Evolutionary conservation across 2,888 invertebrate species (phyloP).

Genomic region (Caenorhabditis sinica): DNA sequence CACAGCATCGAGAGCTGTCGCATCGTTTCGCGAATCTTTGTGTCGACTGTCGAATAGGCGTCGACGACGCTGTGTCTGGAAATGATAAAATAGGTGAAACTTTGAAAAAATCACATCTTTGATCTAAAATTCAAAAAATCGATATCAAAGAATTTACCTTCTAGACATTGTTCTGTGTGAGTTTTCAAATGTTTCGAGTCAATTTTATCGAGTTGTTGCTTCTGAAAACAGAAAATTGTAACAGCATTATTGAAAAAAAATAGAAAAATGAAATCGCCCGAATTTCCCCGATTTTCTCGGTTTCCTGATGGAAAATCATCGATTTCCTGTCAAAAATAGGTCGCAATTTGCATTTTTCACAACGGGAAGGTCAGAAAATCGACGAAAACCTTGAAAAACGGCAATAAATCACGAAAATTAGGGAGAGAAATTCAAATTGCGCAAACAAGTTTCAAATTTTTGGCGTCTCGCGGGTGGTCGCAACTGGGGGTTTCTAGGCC

Average conservation of each 20-base stretch:
- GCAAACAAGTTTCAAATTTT: constrained; percentile 51
- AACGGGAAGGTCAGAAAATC: background rate
- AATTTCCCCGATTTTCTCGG: too few species aligned
- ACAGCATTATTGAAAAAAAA: too few species aligned
- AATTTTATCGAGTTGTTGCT: background rate
- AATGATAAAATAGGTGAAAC: background rate
- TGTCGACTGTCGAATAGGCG: constrained; percentile 54
- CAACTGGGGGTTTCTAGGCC: constrained; percentile 13
- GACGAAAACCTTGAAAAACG: background rate
- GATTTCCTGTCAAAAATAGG: too few species aligned
- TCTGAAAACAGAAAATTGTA: too few species aligned
- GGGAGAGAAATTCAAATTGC: constrained; percentile 18
- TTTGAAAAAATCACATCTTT: background rate
- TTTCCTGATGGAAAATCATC: too few species aligned
- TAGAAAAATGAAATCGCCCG: too few species aligned
- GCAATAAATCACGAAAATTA: constrained; percentile 14
- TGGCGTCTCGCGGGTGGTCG: constrained; percentile 4
- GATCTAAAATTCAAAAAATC: background rate
- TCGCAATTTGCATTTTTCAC: constrained; percentile 2
- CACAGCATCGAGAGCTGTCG: constrained; percentile 47
- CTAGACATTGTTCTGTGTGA: constrained; percentile 32
- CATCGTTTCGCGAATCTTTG: constrained; percentile 64
- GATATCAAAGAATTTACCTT: constrained; percentile 28
- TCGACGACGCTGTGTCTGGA: constrained; percentile 64
- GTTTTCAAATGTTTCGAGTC: background rate